Evolutionary conservation across 2,113 vertebrate species (phyloP), one percentile per base, ranked within the genome.

Genomic region (Apodemus speciosus): DNA sequence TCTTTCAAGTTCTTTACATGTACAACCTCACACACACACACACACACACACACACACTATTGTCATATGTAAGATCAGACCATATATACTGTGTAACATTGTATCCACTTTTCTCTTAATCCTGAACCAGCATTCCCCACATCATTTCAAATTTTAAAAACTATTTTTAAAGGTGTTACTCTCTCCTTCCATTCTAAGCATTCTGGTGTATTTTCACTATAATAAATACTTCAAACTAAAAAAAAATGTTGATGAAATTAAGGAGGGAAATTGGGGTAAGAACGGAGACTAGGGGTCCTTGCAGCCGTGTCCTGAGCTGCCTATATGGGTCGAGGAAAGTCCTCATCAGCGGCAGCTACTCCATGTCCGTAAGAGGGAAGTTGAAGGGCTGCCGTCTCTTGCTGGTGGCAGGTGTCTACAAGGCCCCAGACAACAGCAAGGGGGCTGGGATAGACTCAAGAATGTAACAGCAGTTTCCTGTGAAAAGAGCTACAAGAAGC

Each of bases 361-460:
- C 85, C 81, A 3, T n/a, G 43, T 88, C 95, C 95, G 49, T 96
- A 96, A 92, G 95, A 94, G 89, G 94, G n/a, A 80, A 96, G 87
- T 76, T 72, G 73, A 94, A 96, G 81, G 91, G 95, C 95, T 92
- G 80, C 84, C 89, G 46, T 90, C 76, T 88, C 95, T 95, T 96
- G 76, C 95, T 14, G 89, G 27, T 15, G 56, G 60, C 62, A 88
- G 72, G 81, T 66, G 75, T 60, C 68, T 90, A 94, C 49, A 81
- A 72, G 53, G 64, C 84, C 83, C 86, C 53, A 60, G 30, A 92
- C 87, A 64, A 53, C 76, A 64, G 6, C 16, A 66, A 89, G 84
- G 53, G 85, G 83, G 81, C 62, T 73, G 60, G 77, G 91, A 85
- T 7, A 81, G 71, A 81, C 43, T 91, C 58, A 32, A 2, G 7